These are phyloP conservation scores for Onchidella celtica DNA, from an alignment of 2,888 invertebrate genomes.

Conservation along the genomic window DNA sequence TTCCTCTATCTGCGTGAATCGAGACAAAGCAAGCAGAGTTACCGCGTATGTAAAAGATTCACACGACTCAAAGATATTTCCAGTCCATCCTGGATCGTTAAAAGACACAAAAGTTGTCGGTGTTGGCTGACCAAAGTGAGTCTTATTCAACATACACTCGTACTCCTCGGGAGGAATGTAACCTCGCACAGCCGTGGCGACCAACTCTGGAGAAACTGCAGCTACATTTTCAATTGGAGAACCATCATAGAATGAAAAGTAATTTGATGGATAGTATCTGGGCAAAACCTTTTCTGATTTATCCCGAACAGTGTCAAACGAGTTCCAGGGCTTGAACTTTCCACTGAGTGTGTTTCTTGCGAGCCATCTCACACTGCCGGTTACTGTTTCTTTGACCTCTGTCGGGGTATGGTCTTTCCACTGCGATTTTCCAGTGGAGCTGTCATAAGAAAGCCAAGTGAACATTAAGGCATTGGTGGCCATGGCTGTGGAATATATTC, in stretches of 20 bases:
- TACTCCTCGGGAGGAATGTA: constrained; percentile 1
- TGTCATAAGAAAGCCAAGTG: constrained; percentile 67
- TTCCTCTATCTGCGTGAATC: no score
- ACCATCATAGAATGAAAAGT: no score
- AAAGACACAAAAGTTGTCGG: no score
- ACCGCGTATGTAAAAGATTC: no score
- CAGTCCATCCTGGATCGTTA: no score
- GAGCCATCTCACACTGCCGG: constrained; percentile 1
- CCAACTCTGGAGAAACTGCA: background rate
- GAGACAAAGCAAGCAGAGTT: no score
- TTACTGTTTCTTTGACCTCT: background rate
- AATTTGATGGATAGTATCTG: background rate
- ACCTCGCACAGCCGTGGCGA: background rate
- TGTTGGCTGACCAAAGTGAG: no score
- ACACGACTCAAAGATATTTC: no score
- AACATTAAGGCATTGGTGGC: constrained; percentile 68
- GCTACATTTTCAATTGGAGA: no score
- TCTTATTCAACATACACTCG: background rate
- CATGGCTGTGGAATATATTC: constrained; percentile 71
- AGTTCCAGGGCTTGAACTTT: constrained; percentile 16
- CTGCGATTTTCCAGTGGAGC: constrained; percentile 51
- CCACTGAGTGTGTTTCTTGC: background rate
- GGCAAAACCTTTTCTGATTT: background rate
- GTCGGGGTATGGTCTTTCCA: constrained; percentile 53
- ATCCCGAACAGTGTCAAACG: background rate